Conservation (phyloP, 2,888 invertebrate genomes). For the Brachynemurus nebulosus region DNA sequence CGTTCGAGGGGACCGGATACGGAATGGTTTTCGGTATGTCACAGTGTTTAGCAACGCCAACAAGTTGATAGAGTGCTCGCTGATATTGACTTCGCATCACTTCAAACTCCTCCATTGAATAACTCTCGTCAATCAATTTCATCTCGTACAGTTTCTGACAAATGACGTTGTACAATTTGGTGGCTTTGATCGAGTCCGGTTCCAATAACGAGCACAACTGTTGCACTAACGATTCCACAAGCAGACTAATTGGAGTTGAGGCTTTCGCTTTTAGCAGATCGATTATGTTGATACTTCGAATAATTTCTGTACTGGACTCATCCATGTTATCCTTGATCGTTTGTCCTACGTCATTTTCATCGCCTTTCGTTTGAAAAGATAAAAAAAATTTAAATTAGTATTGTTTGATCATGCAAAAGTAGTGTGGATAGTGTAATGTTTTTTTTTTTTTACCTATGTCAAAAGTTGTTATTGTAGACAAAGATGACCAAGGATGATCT, state of each 20-base stretch:
- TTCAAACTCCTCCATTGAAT: slow-evolving; percentile 54
- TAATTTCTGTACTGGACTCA: slow-evolving; percentile 1
- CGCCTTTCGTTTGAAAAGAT: slow-evolving; percentile 1
- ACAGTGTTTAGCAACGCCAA: slow-evolving; percentile 42
- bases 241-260: slow-evolving; percentile 48
- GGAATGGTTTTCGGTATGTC: slow-evolving; percentile 37
- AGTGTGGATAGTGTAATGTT: no score
- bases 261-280: slow-evolving; percentile 23
- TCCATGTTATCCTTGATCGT: background rate
- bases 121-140: slow-evolving; percentile 56
- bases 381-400: no score
- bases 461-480: slow-evolving; percentile 28
- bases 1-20: slow-evolving; percentile 38
- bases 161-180: slow-evolving; percentile 48
- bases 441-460: slow-evolving; percentile 27
- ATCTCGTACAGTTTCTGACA: slow-evolving; percentile 53
- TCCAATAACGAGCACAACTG: slow-evolving; percentile 52
- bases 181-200: slow-evolving; percentile 40
- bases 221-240: slow-evolving; percentile 56
- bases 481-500: slow-evolving; percentile 9
- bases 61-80: slow-evolving; percentile 46
- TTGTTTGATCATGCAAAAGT: no score
- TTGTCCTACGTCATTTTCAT: slow-evolving; percentile 3
- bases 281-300: slow-evolving; percentile 3
- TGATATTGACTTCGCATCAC: slow-evolving; percentile 54